These are phyloP conservation scores for Microctenopoma lineatum DNA, from an alignment of 2,797 vertebrate species.

Conservation along the genomic window DNA sequence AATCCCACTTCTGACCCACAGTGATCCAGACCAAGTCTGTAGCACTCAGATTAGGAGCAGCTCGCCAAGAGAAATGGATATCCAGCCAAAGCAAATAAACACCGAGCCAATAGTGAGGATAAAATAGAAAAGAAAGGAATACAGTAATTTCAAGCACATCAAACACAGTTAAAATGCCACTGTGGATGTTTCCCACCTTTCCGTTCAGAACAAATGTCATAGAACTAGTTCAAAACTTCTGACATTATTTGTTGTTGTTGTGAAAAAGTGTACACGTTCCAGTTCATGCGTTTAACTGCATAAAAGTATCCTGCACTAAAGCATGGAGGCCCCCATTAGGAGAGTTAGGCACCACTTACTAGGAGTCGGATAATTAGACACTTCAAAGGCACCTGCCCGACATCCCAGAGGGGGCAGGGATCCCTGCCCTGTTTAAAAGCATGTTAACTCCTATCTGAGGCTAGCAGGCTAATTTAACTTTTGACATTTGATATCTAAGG, in stretches of 20 bases:
- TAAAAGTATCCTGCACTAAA: constrained; percentile 20
- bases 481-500: constrained; percentile 88
- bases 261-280: constrained; percentile 22
- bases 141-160: constrained; percentile 61
- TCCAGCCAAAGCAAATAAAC: constrained; percentile 74
- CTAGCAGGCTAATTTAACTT: constrained; percentile 89
- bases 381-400: constrained; percentile 92
- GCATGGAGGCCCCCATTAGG: constrained; percentile 77
- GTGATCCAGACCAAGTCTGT: constrained; percentile 79
- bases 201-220: constrained; percentile 7
- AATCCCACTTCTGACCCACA: constrained; percentile 77
- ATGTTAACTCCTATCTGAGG: constrained; percentile 89
- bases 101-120: constrained; percentile 68
- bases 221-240: constrained; percentile 6
- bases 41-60: constrained; percentile 79
- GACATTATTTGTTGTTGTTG: neutral
- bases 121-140: constrained; percentile 61
- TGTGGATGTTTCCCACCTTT: constrained; percentile 63
- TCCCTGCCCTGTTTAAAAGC: constrained; percentile 85
- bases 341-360: constrained; percentile 86
- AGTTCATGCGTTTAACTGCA: constrained; percentile 1
- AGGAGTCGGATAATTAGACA: constrained; percentile 90
- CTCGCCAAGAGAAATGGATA: constrained; percentile 77
- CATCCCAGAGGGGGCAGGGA: constrained; percentile 83
- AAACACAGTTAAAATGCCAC: constrained; percentile 48